Evolutionary conservation across 2,113 vertebrate genomes (phyloP).

Genomic region (Callopanchax toddi): DNA sequence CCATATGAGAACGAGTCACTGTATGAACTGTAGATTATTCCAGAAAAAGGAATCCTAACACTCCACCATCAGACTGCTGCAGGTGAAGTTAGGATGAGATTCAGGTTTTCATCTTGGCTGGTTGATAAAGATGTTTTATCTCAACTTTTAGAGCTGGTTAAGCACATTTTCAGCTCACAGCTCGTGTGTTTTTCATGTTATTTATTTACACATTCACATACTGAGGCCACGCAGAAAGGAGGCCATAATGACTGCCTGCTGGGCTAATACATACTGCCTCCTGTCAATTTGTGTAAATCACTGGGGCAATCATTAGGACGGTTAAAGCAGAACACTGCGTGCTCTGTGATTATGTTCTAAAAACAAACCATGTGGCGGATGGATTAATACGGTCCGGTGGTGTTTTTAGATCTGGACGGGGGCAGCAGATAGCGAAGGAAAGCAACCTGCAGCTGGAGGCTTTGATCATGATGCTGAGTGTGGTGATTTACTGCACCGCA

Average conservation of each 20-base stretch:
- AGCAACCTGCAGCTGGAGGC: constrained; percentile 40
- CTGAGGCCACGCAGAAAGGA: constrained; percentile 6
- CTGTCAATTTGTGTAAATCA: constrained; percentile 55
- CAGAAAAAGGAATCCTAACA: too few relatives aligned
- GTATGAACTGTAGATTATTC: too few relatives aligned
- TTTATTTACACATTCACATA: constrained; percentile 9
- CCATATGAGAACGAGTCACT: too few relatives aligned
- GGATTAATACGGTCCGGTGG: constrained; percentile 52
- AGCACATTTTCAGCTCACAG: neutral
- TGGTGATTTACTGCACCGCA: constrained; percentile 55
- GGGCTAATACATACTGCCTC: constrained; percentile 36
- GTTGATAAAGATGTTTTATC: neutral
- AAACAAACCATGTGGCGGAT: constrained; percentile 51
- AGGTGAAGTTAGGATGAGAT: too few relatives aligned
- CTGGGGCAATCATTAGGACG: constrained; percentile 60
- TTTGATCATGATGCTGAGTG: constrained; percentile 70
- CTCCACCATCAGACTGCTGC: too few relatives aligned
- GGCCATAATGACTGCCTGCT: constrained; percentile 10
- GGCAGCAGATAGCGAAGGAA: constrained; percentile 4
- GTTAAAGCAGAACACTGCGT: constrained; percentile 55
- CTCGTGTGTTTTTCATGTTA: neutral
- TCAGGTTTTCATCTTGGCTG: too few relatives aligned
- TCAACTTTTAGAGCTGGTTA: neutral
- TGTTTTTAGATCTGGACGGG: constrained; percentile 52
- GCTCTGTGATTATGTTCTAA: constrained; percentile 54